Evolutionary conservation across 2,797 vertebrate species (phyloP).

Genomic region (Zenarchopterus dispar): DNA sequence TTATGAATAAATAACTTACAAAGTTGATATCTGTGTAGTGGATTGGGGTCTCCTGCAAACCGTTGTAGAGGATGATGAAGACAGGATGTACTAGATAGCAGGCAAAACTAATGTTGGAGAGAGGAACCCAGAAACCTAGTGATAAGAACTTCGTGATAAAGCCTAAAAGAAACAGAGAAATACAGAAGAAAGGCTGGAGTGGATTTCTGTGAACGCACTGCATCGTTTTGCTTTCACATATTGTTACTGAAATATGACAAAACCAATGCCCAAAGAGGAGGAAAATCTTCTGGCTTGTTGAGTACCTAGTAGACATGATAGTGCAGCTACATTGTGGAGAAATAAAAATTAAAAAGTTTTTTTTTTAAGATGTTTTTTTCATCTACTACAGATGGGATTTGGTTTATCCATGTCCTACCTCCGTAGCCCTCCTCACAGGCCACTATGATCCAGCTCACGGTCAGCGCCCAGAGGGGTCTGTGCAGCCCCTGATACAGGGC

Average conservation of each 20-base stretch:
- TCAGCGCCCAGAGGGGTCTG: conserved; percentile 83
- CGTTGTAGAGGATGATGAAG: conserved; percentile 84
- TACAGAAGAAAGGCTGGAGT: not conserved
- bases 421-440: conserved; percentile 87
- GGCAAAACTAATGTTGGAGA: conserved; percentile 88
- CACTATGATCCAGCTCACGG: conserved; percentile 86
- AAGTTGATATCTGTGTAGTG: conserved; percentile 87
- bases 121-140: conserved; percentile 78
- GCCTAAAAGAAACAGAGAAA: conserved; percentile 65
- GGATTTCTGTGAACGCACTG: not conserved
- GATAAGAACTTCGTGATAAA: conserved; percentile 81
- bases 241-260: no score
- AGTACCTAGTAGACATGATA: no score
- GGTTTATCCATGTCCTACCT: conserved; percentile 61
- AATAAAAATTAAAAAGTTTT: no score
- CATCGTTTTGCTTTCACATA: not conserved
- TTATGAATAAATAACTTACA: conserved; percentile 73
- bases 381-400: not conserved
- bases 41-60: conserved; percentile 84
- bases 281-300: no score
- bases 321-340: no score
- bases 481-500: conserved; percentile 89
- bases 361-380: not conserved
- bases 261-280: no score
- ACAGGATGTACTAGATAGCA: conserved; percentile 87